Evolutionary conservation across 2,888 invertebrate genomes (phyloP), one percentile per base, ranked within the genome.

Genomic region (Drosophila lacicola): DNA sequence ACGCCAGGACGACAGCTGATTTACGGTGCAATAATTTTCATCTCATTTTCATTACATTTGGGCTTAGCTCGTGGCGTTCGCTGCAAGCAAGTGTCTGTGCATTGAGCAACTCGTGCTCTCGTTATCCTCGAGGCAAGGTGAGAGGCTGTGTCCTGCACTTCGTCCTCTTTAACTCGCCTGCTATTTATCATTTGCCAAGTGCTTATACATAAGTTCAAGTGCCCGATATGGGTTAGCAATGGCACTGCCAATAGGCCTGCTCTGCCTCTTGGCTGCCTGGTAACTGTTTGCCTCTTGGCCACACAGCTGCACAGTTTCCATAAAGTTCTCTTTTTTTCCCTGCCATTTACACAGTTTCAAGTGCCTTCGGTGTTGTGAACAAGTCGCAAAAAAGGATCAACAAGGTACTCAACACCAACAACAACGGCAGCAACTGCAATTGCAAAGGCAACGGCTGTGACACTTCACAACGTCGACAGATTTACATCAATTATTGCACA

Each of bases 1-100:
- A 5, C 14, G 37, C 5, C n/a, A 6, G 36, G 50, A 50, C 21
- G 50, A 29, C 70, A 36, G 50, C 88, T 84, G 83, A 84, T 84
- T 84, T 84, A 84, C 88, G 76, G 67, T 84, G 89, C 85, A 89
- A 89, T 89, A 88, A 88, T 88, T 89, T 80, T 83, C 83, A 85
- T 78, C 89, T 89, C 88, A 89, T 89, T 89, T 87, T 89, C 89
- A 89, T 89, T 87, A 86, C 82, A 68, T 78, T 80, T 46, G 64
- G 65, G 78, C 88, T 84, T 75, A 82, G 77, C 70, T 66, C 21
- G 37, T 3, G 29, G 67, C 29, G 39, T 41, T 41, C 10, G 10
- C 41, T 41, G 41, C 42, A 33, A 62, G 62, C 33, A 62, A 39
- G 41, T 36, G n/a, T 21, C 42, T 3, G 5, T 4, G 41, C 53